Evolutionary conservation across 2,888 invertebrate species (phyloP).

Genomic region (Hydropsyche betteni): DNA sequence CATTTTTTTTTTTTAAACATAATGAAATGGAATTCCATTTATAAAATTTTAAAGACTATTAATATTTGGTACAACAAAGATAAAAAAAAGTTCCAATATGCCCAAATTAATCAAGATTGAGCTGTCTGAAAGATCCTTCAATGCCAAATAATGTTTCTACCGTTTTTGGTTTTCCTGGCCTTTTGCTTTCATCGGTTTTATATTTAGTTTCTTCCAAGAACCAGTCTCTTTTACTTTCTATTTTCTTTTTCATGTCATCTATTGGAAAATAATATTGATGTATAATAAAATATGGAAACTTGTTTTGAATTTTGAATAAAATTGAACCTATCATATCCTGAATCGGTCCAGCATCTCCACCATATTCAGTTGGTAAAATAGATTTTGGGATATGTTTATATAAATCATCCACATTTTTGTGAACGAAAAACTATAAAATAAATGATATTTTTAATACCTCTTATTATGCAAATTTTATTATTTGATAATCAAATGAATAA

Average conservation of each 20-base stretch:
- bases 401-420: conserved; percentile 63
- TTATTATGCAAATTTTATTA: not conserved
- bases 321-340: conserved; percentile 64
- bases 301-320: not conserved
- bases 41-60: not conserved
- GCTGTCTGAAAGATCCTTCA: conserved; percentile 67
- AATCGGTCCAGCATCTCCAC: conserved; percentile 68
- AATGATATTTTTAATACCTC: not conserved
- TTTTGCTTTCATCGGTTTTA: conserved; percentile 65
- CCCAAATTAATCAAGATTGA: conserved; percentile 62
- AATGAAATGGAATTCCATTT: too few relatives aligned
- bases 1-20: not conserved
- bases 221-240: conserved; percentile 64
- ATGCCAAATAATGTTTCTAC: conserved; percentile 66
- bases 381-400: conserved; percentile 68
- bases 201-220: conserved; percentile 64
- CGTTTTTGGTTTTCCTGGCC: conserved; percentile 67
- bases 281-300: not conserved
- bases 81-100: not conserved
- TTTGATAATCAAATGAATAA: too few relatives aligned
- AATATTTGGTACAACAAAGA: not conserved
- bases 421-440: not conserved
- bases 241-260: conserved; percentile 61
- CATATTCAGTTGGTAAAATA: conserved; percentile 72
- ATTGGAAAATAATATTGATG: conserved; percentile 30